Percentiles rank a stretch among this genome's conserved stretches.
phyloP scores from a whole-genome alignment of 2,113 vertebrate genomes.

The Ptilorrhoa leucosticta region DNA sequence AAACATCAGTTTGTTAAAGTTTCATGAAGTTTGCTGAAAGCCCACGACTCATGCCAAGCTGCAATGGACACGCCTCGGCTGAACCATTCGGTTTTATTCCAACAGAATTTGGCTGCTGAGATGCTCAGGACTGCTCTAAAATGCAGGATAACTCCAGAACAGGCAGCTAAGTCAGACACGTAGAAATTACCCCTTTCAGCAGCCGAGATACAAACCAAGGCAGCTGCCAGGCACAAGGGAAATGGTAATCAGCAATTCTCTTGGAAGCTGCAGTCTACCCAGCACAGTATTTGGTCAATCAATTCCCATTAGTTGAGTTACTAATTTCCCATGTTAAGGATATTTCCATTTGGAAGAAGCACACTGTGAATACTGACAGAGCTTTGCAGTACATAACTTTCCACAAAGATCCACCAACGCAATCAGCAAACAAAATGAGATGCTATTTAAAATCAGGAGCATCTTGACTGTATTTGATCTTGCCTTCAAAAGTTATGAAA shows the following conservation, averaged over 20 bases:
- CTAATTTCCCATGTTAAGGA: background rate
- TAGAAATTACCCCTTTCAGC: background rate
- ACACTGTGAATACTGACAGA: background rate
- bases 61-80: accelerated
- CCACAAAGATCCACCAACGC: background rate
- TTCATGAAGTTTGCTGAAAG: background rate
- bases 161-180: background rate
- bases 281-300: background rate
- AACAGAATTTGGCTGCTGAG: background rate
- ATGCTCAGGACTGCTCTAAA: background rate
- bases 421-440: background rate
- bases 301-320: background rate
- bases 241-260: background rate
- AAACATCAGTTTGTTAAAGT: background rate
- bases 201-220: background rate
- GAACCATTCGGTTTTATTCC: background rate
- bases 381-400: background rate
- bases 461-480: background rate
- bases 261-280: background rate
- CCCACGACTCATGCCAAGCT: background rate
- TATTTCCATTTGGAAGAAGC: background rate
- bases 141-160: background rate
- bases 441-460: background rate
- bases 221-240: background rate
- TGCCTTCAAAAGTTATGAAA: background rate